These are phyloP conservation scores for Natrix natrix DNA, from an alignment of 2,797 vertebrate species.

Conservation along the genomic window DNA sequence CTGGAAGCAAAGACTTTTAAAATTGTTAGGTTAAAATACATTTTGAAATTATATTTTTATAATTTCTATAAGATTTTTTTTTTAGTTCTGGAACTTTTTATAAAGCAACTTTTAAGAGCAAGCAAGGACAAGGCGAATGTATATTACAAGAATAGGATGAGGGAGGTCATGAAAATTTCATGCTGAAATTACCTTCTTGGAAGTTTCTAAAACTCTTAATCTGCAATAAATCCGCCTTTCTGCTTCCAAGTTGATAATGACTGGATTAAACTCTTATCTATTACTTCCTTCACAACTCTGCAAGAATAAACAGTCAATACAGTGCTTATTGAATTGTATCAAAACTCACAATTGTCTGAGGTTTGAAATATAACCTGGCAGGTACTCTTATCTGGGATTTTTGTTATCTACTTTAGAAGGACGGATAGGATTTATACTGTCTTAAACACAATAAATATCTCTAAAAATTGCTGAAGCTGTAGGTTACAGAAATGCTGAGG, in stretches of 20 bases:
- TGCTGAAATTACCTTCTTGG: neutral
- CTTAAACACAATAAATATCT: neutral
- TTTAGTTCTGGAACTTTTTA: neutral
- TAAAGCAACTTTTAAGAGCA: neutral
- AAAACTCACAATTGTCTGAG: conserved; percentile 30
- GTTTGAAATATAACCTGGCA: neutral
- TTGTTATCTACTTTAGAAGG: neutral
- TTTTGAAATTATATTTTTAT: neutral
- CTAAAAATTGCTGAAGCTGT: neutral
- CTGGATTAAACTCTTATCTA: neutral
- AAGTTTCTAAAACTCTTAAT: neutral
- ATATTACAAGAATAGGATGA: neutral
- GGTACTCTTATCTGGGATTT: neutral
- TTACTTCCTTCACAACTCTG: neutral
- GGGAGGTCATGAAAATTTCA: neutral
- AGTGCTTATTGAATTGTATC: neutral
- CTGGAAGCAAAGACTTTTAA: neutral
- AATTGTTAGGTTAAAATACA: neutral
- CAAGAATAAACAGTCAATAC: neutral
- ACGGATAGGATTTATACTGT: conserved; percentile 10
- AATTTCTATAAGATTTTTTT: neutral
- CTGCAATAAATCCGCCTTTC: neutral
- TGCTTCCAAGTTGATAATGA: neutral
- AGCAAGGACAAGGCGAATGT: neutral
- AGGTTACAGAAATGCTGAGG: neutral